Conservation (phyloP, 2,113 vertebrate genomes). For the Sisor rabdophorus region DNA sequence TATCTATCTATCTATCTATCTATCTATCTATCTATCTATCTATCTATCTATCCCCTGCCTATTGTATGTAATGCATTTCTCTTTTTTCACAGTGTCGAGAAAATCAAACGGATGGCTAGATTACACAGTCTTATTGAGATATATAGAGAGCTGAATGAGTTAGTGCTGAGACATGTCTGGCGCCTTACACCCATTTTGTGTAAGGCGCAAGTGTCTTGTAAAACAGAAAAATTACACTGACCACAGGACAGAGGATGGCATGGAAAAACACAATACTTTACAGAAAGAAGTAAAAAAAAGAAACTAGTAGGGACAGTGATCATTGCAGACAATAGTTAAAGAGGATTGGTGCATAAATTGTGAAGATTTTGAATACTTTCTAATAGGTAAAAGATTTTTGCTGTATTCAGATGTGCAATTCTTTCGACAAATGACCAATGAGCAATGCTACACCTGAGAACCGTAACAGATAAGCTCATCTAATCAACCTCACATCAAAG, state of each 20-base stretch:
- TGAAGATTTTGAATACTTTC: background rate
- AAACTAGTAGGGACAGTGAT: background rate
- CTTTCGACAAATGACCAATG: background rate
- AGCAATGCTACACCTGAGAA: background rate
- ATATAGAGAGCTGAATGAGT: slow-evolving; percentile 21
- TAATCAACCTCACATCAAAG: background rate
- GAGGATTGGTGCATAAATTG: background rate
- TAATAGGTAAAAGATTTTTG: background rate
- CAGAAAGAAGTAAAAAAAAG: slow-evolving; percentile 7
- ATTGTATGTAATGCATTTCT: background rate
- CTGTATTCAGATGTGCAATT: background rate
- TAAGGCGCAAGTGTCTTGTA: slow-evolving; percentile 7
- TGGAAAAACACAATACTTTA: slow-evolving; percentile 5
- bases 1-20: background rate
- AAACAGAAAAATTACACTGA: slow-evolving; percentile 25
- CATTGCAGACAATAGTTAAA: background rate
- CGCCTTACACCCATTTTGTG: slow-evolving; percentile 3
- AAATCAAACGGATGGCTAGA: background rate
- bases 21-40: background rate
- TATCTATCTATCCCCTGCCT: background rate
- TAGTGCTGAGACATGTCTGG: slow-evolving; percentile 12
- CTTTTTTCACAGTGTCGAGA: slow-evolving; percentile 16
- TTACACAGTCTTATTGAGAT: slow-evolving; percentile 16
- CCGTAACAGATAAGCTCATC: background rate
- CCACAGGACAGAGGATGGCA: slow-evolving; percentile 9